These are phyloP conservation scores for Xenus cinereus DNA, from an alignment of 2,113 vertebrate species.

Conservation along the genomic window DNA sequence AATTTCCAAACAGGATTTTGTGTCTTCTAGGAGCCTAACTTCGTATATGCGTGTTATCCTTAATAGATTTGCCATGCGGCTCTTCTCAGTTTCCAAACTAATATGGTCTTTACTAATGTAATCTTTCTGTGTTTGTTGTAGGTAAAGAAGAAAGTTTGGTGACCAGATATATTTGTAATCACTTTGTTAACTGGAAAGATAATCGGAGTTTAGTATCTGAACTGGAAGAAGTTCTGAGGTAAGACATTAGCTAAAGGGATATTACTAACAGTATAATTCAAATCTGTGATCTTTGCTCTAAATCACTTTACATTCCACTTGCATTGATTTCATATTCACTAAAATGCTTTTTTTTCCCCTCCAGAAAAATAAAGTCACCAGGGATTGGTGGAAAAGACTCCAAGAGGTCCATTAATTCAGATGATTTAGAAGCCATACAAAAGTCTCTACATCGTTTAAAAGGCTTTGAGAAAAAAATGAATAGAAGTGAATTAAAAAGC, in stretches of 20 bases:
- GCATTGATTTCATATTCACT: conserved; percentile 56
- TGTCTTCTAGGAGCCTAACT: not conserved
- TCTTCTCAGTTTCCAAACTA: not conserved
- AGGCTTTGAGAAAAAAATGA: conserved; percentile 49
- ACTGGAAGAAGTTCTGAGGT: conserved; percentile 57
- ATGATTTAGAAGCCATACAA: conserved; percentile 49
- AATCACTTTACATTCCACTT: conserved; percentile 42
- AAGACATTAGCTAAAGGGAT: conserved; percentile 9
- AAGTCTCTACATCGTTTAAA: conserved; percentile 44
- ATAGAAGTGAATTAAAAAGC: conserved; percentile 60
- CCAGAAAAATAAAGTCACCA: conserved; percentile 56
- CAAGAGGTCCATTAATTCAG: conserved; percentile 53
- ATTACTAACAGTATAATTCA: conserved; percentile 13
- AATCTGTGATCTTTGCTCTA: conserved; percentile 19
- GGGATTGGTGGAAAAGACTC: conserved; percentile 34
- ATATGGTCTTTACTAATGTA: not conserved
- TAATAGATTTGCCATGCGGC: not conserved
- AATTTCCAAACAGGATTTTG: not conserved
- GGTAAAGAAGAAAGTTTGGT: conserved; percentile 3
- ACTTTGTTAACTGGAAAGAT: not conserved
- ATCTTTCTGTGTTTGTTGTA: not conserved
- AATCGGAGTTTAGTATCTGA: not conserved
- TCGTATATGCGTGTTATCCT: not conserved
- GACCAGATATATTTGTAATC: conserved; percentile 33
- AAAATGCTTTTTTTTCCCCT: conserved; percentile 11